Evolutionary conservation across 2,113 vertebrate genomes (phyloP), one percentile per base, ranked within the genome.

Genomic region (Melanotaenia duboulayi): DNA sequence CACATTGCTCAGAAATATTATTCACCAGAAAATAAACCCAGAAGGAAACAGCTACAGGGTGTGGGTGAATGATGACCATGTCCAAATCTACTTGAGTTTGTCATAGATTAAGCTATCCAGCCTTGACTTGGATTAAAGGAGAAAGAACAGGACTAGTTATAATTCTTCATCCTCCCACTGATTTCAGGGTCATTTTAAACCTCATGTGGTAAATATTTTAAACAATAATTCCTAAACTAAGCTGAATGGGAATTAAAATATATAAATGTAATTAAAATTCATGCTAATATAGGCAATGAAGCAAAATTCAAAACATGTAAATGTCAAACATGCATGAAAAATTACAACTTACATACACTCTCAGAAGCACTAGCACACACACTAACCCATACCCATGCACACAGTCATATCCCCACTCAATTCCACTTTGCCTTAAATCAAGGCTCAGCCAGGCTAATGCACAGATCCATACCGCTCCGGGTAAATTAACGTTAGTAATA

Each of bases 401-500:
- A 65, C 19, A 82, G 28, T 62, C 65, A 63, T 61, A 71, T 69
- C 68, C 72, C 61, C 63, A 62, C 68, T 79, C 81, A 81, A 40
- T 87, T 83, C 82, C 70, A 64, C 73, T 80, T 68, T 60, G 84
- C 89, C 83, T 78, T 93, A 92, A 92, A 93, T 93, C 90, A 90
- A 75, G 77, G 70, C 82, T 93, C 89, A 91, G 93, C 92, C 90
- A 92, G 69, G 94, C 95, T 90, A 92, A 95, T 94, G 95, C 94
- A 95, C 90, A 90, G 95, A 96, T 97, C 95, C 90, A 94, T 95
- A 96, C 93, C 73, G 94, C 95, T 96, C 95, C 95, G 96, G 96
- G 96, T 97, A 96, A 98, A 97, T 98, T 97, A 97, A 96, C 93
- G 91, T 96, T 96, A 96, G 95, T 98, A 97, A 98, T 97, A 97